Evolutionary conservation across 1,140 invertebrate genomes (phyloP).

Genomic region (Aethina tumida): DNA sequence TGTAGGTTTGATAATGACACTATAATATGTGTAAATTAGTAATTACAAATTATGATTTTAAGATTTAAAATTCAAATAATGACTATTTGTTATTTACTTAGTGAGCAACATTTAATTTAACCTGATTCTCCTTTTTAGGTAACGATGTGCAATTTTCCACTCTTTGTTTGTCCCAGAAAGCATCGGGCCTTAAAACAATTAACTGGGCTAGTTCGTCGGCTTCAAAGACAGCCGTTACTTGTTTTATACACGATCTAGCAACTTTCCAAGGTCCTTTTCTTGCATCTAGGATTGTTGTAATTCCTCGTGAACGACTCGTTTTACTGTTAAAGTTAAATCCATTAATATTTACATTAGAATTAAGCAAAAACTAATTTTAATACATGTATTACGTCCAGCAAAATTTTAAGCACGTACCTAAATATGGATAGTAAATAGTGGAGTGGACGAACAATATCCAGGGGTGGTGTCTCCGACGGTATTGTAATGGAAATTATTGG

Average conservation of each 20-base stretch:
- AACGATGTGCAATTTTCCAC: slow-evolving; percentile 58
- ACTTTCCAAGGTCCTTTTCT: slow-evolving; percentile 51
- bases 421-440: slow-evolving; percentile 51
- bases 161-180: slow-evolving; percentile 64
- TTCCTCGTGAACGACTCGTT: slow-evolving; percentile 32
- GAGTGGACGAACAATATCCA: slow-evolving; percentile 44
- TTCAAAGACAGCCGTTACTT: slow-evolving; percentile 42
- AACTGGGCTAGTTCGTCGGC: slow-evolving; percentile 42
- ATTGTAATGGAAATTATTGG: slow-evolving; percentile 53
- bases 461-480: slow-evolving; percentile 44
- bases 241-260: slow-evolving; percentile 49
- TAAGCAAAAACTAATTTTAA: slow-evolving; percentile 2
- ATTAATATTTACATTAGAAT: slow-evolving; percentile 3
- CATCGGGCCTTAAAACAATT: slow-evolving; percentile 56
- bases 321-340: slow-evolving; percentile 9
- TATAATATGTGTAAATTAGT: too few relatives aligned
- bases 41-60: too few relatives aligned
- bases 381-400: neutral
- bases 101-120: slow-evolving; percentile 34
- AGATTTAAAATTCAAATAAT: too few relatives aligned
- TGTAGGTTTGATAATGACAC: too few relatives aligned
- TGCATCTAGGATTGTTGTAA: slow-evolving; percentile 54
- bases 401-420: slow-evolving; percentile 37
- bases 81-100: too few relatives aligned
- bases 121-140: slow-evolving; percentile 54